phyloP scores from a whole-genome alignment of 2,113 vertebrate species.

The Phycodurus eques region DNA sequence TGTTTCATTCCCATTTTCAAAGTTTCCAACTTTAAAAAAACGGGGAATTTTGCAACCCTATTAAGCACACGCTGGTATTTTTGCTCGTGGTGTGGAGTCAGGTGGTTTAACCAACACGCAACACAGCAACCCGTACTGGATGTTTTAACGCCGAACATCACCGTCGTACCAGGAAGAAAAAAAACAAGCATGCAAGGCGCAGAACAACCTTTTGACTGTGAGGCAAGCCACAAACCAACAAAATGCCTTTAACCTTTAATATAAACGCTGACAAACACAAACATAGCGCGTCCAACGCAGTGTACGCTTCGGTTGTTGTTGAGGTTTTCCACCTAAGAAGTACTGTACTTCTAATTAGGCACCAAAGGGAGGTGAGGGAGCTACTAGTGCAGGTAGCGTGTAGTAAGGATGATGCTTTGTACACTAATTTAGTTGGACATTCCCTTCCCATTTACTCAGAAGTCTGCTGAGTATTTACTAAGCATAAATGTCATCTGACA shows the following conservation, averaged over 20 bases:
- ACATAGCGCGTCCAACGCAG: not conserved
- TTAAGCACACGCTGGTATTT: not conserved
- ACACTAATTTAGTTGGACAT: constrained; percentile 35
- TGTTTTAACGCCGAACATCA: too few relatives aligned
- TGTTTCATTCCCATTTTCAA: too few relatives aligned
- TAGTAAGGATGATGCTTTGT: not conserved
- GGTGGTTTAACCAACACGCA: too few relatives aligned
- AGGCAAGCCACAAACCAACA: not conserved
- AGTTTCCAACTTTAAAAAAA: too few relatives aligned
- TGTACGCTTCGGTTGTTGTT: not conserved
- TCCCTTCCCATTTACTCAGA: constrained; percentile 32
- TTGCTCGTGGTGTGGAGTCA: not conserved
- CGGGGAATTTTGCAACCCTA: too few relatives aligned
- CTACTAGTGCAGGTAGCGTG: not conserved
- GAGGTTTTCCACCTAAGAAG: not conserved
- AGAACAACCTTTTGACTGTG: too few relatives aligned
- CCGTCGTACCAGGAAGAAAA: too few relatives aligned
- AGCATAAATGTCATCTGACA: constrained; percentile 31
- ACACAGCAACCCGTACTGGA: too few relatives aligned
- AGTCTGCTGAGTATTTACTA: constrained; percentile 42
- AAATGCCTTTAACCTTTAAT: not conserved
- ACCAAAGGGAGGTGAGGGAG: not conserved
- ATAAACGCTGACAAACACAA: not conserved
- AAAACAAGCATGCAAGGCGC: too few relatives aligned
- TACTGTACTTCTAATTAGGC: constrained; percentile 3